A percentile compares a stretch with the other conserved stretches of the same genome.
phyloP scores from a whole-genome alignment of 2,113 vertebrate genomes.

The Coracopsis vasa region DNA sequence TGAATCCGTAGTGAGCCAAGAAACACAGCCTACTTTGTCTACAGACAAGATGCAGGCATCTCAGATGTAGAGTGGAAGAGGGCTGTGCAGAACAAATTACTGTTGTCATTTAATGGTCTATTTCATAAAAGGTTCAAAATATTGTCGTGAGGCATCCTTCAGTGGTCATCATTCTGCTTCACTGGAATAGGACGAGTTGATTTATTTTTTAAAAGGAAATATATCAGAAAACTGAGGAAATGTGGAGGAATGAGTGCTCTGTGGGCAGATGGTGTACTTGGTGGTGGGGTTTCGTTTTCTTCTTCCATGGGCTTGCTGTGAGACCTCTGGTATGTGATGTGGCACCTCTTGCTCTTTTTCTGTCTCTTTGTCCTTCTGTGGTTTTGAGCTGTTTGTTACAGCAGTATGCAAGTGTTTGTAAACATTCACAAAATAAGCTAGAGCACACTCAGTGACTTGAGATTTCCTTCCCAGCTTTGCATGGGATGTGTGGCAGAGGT shows the following conservation, averaged over 20 bases:
- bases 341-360: background rate
- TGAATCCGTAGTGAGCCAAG: constrained; percentile 12
- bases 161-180: background rate
- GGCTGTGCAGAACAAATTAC: background rate
- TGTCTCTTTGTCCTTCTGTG: background rate
- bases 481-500: background rate
- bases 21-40: constrained; percentile 4
- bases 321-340: background rate
- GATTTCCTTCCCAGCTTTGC: background rate
- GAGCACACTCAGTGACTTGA: rapidly evolving
- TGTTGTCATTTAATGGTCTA: background rate
- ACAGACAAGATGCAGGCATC: background rate
- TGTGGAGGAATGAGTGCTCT: background rate
- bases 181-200: background rate
- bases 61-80: background rate
- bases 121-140: background rate
- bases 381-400: background rate
- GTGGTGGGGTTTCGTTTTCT: background rate
- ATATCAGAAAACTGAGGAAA: background rate
- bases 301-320: background rate
- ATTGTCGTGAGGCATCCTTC: background rate
- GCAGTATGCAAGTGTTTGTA: background rate
- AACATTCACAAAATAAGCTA: background rate
- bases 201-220: background rate
- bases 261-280: background rate